phyloP scores from a whole-genome alignment of 2,113 vertebrate genomes.

The Sclerurus mexicanus region DNA sequence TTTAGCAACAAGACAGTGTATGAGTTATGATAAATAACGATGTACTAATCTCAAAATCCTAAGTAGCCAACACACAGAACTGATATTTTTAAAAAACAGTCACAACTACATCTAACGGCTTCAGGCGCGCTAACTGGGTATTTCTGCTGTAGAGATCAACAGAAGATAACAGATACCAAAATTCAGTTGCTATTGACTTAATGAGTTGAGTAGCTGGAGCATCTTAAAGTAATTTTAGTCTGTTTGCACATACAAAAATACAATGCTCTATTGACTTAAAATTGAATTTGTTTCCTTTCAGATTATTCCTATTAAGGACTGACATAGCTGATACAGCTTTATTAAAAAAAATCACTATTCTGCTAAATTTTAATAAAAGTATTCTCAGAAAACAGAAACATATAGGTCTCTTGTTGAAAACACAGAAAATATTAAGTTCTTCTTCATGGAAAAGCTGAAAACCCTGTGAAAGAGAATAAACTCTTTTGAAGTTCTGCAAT shows the following conservation, averaged over 20 bases:
- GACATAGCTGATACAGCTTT: constrained; percentile 10
- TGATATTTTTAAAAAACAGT: not conserved
- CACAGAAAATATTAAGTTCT: not conserved
- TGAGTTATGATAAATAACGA: not conserved
- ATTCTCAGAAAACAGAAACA: not conserved
- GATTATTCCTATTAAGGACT: not conserved
- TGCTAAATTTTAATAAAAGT: not conserved
- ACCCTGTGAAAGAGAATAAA: not conserved
- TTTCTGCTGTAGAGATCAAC: not conserved
- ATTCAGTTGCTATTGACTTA: constrained; percentile 6
- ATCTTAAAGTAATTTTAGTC: constrained; percentile 33
- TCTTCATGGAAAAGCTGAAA: not conserved
- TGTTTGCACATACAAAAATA: constrained; percentile 40
- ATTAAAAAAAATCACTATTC: not conserved
- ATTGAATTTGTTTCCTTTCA: not conserved
- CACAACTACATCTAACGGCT: not conserved
- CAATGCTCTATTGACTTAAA: constrained; percentile 26
- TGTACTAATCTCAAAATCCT: not conserved
- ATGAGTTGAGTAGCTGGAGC: constrained; percentile 38
- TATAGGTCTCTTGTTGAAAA: not conserved
- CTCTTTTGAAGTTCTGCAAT: not conserved
- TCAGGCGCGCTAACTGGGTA: not conserved
- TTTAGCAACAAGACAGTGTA: not conserved
- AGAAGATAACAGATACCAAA: not conserved
- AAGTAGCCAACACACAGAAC: not conserved